A percentile compares a stretch with the other conserved stretches of the same genome.
Evolutionary conservation across 2,113 vertebrate species (phyloP).

Genomic region (Microtus ochrogaster): DNA sequence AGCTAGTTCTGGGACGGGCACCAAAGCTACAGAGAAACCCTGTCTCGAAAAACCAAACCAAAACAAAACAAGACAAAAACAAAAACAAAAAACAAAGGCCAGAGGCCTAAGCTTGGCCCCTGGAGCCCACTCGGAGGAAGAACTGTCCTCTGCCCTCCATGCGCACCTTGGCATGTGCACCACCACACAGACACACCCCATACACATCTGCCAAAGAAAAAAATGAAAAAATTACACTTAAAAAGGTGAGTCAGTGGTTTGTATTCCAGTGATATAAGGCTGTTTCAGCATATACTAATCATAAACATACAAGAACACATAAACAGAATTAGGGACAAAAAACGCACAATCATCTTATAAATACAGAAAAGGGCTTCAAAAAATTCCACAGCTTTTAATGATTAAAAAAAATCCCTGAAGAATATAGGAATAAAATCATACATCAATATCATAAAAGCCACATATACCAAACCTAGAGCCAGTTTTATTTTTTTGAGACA

Average conservation of each 20-base stretch:
- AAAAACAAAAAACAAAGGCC: too few species aligned
- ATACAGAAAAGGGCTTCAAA: not conserved
- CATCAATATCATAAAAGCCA: not conserved
- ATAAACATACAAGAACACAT: not conserved
- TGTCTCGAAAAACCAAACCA: too few species aligned
- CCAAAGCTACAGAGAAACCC: too few species aligned
- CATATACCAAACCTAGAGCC: not conserved
- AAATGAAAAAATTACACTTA: not conserved
- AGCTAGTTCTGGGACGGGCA: too few species aligned
- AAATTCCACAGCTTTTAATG: not conserved
- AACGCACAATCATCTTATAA: not conserved
- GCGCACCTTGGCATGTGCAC: not conserved
- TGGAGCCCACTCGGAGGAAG: not conserved
- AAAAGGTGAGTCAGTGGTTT: not conserved
- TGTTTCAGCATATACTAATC: not conserved
- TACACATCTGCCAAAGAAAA: not conserved
- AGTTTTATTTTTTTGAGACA: not conserved
- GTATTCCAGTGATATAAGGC: not conserved
- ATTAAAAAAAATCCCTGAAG: not conserved
- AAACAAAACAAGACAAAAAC: too few species aligned
- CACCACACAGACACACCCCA: not conserved
- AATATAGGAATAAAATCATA: not conserved
- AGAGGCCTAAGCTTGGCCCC: not conserved
- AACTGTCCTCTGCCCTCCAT: not conserved
- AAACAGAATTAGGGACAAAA: not conserved